Percentiles rank a stretch among this genome's conserved stretches.
These are phyloP conservation scores for Loxodonta africana DNA, from an alignment of 2,113 vertebrate species.

Conservation along the genomic window DNA sequence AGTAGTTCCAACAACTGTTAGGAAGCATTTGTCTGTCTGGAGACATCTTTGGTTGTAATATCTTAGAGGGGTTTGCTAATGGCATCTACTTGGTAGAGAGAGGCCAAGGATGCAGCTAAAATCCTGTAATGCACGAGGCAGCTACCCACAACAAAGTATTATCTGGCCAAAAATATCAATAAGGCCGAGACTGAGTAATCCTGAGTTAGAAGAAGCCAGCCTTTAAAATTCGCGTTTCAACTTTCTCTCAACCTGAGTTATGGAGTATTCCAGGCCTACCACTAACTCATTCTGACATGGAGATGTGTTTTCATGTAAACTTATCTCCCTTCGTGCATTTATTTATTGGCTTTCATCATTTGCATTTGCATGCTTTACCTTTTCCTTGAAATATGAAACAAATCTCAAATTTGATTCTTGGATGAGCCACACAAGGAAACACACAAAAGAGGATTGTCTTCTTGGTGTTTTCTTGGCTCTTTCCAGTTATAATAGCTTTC, in stretches of 20 bases:
- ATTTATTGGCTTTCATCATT: neutral
- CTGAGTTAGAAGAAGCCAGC: neutral
- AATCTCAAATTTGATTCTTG: slow-evolving; percentile 27
- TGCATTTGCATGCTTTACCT: neutral
- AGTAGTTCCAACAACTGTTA: neutral
- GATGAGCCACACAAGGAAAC: neutral
- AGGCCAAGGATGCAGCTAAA: neutral
- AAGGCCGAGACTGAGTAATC: neutral
- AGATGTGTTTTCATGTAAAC: neutral
- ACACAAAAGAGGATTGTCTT: neutral
- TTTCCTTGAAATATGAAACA: slow-evolving; percentile 48
- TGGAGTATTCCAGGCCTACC: neutral
- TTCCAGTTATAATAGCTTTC: slow-evolving; percentile 28
- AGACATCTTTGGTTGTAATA: neutral
- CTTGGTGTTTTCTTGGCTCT: slow-evolving; percentile 42
- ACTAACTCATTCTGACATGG: neutral
- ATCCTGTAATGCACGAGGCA: neutral
- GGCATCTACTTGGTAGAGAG: neutral
- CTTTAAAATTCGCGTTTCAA: neutral
- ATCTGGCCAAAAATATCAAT: neutral
- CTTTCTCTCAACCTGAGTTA: slow-evolving; percentile 4
- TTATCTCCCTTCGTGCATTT: neutral
- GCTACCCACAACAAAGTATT: neutral
- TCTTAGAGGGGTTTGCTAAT: neutral
- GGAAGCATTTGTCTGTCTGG: neutral